Conservation (phyloP, 2,113 vertebrate genomes). For the Pantherophis guttatus region DNA sequence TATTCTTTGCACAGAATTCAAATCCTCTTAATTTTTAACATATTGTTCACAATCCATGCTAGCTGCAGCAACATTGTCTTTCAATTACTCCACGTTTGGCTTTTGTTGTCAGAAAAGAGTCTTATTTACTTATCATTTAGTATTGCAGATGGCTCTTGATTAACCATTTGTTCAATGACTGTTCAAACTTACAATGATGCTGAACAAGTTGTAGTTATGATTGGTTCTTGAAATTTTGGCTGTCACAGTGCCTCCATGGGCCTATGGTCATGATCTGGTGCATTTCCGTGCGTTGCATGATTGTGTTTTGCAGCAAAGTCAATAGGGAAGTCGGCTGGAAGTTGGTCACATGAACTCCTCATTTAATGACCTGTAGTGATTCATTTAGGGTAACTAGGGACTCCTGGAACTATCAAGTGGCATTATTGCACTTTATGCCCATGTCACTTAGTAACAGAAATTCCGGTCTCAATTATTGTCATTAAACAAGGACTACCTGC, state of each 20-base stretch:
- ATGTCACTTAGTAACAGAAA: background rate
- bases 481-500: background rate
- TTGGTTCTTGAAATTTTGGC: background rate
- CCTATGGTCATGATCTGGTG: background rate
- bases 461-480: background rate
- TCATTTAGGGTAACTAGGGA: background rate
- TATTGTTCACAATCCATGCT: background rate
- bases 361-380: background rate
- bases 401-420: background rate
- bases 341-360: background rate
- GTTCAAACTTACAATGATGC: background rate
- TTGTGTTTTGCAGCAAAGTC: background rate
- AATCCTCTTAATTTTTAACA: background rate
- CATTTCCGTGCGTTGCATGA: background rate
- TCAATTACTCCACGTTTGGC: background rate
- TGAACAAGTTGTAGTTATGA: background rate
- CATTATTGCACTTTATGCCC: background rate
- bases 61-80: background rate
- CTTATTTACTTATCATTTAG: background rate
- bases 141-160: background rate
- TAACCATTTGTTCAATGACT: background rate
- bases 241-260: background rate
- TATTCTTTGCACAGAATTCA: background rate
- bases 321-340: background rate
- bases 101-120: background rate